Conservation (phyloP, 64 coral and sea anemone genomes). For the Pocillopora verrucosa region DNA sequence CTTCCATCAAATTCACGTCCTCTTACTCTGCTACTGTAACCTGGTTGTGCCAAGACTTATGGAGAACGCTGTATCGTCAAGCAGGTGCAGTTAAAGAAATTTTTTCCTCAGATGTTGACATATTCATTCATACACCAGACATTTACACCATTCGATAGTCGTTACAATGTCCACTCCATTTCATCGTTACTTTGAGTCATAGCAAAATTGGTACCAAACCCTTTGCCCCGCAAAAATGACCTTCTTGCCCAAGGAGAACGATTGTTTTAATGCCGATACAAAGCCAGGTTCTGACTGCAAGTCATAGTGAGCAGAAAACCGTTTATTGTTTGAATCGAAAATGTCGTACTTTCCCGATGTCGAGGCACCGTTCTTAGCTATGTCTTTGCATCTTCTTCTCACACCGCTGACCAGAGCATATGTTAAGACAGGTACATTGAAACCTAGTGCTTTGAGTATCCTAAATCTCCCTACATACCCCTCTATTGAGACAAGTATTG, state of each 20-base stretch:
- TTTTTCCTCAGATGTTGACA: conserved; percentile 3
- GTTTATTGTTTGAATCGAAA: not conserved
- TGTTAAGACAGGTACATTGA: not conserved
- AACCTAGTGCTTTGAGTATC: not conserved
- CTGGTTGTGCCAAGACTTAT: not conserved
- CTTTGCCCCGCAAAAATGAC: not conserved
- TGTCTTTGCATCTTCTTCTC: not conserved
- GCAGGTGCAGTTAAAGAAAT: not conserved
- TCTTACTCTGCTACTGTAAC: not conserved
- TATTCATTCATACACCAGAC: not conserved
- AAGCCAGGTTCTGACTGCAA: not conserved
- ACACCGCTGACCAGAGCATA: not conserved
- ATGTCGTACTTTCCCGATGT: not conserved
- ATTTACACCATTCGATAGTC: not conserved
- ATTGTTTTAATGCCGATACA: not conserved
- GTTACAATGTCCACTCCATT: not conserved
- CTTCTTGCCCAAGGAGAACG: not conserved
- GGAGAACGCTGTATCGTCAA: not conserved
- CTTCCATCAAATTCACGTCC: too few species aligned
- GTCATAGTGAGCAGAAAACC: not conserved
- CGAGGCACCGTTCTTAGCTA: not conserved
- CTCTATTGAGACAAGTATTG: not conserved
- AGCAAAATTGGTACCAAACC: not conserved
- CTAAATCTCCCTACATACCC: not conserved
- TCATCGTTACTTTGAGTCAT: not conserved